Evolutionary conservation across 2,797 vertebrate genomes (phyloP).

Genomic region (Microctenopoma stevenorrisi): DNA sequence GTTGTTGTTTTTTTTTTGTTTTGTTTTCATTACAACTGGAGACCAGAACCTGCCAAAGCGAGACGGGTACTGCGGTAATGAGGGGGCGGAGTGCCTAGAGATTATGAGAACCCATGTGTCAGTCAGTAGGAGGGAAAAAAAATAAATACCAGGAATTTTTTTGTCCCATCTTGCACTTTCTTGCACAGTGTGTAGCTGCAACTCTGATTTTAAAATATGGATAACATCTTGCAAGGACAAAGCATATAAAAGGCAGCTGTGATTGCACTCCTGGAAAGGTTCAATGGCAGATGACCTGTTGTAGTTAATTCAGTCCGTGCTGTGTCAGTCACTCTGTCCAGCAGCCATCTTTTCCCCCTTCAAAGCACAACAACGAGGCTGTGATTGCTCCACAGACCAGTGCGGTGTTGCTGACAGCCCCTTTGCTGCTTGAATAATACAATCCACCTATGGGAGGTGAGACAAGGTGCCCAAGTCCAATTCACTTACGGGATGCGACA

Average conservation of each 20-base stretch:
- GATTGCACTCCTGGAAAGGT: constrained; percentile 64
- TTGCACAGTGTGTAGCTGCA: constrained; percentile 26
- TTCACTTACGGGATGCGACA: constrained; percentile 94
- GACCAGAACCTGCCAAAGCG: constrained; percentile 40
- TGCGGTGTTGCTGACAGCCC: constrained; percentile 69
- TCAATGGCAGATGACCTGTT: constrained; percentile 64
- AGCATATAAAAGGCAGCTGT: constrained; percentile 58
- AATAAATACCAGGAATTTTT: constrained; percentile 34
- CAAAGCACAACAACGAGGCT: constrained; percentile 65
- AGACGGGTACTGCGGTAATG: constrained; percentile 58
- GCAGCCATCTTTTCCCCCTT: constrained; percentile 56
- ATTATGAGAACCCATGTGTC: constrained; percentile 54
- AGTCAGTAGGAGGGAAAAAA: constrained; percentile 43
- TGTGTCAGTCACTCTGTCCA: constrained; percentile 67
- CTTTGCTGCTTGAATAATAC: constrained; percentile 78
- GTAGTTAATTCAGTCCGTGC: constrained; percentile 60
- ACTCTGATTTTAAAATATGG: constrained; percentile 44
- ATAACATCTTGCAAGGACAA: constrained; percentile 58
- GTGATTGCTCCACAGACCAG: constrained; percentile 73
- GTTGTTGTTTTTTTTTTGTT: constrained; percentile 41
- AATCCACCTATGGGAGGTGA: constrained; percentile 76
- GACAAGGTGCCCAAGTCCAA: constrained; percentile 89
- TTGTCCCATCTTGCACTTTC: constrained; percentile 13
- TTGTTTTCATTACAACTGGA: constrained; percentile 49
- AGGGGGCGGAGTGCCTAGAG: constrained; percentile 44